Evolutionary conservation across 2,113 vertebrate species (phyloP), one percentile per base, ranked within the genome.

Genomic region (Scartelaos histophorus): DNA sequence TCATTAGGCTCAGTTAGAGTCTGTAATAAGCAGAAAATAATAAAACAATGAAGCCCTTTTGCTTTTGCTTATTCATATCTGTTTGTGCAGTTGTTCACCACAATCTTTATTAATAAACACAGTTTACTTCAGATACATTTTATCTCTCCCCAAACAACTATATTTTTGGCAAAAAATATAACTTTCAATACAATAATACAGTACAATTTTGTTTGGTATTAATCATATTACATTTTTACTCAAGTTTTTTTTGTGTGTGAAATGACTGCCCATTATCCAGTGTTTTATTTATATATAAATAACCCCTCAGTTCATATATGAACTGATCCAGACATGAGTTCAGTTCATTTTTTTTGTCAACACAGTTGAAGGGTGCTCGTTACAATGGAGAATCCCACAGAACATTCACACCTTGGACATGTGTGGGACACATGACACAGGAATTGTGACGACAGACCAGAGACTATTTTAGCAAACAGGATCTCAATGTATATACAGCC

Each of bases 401-500:
- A 72, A 76, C 68, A 67, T 77, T 88, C 73, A 86, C 80, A 87
- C 86, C 64, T 75, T 75, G 69, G 61, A 77, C 80, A 56, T 70
- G 19, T 66, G 74, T 69, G 45, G 60, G 34, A 70, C 81, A 80
- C 51, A 21, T 54, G 15, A 66, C 2, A 21, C 68, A 83, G 83
- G 88, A 91, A 88, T 87, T 83, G 82, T 67, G 85, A 81, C 80
- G 79, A 82, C 80, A 83, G 73, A 53, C 45, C 5, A 13, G 6
- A 46, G 75, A 85, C 90, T 92, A 92, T 92, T 92, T 92, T 90
- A 83, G 90, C 86, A 75, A 90, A 78, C 87, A 72, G 85, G 58
- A 13, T 74, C 49, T 35, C 82, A 88, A 84, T 90, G 90, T 53
- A 46, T 91, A 89, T 86, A 91, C 90, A 91, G 38, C 87, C 91